Conservation (phyloP, 2,797 vertebrate species). For the Ctenopoma kingsleyae region DNA sequence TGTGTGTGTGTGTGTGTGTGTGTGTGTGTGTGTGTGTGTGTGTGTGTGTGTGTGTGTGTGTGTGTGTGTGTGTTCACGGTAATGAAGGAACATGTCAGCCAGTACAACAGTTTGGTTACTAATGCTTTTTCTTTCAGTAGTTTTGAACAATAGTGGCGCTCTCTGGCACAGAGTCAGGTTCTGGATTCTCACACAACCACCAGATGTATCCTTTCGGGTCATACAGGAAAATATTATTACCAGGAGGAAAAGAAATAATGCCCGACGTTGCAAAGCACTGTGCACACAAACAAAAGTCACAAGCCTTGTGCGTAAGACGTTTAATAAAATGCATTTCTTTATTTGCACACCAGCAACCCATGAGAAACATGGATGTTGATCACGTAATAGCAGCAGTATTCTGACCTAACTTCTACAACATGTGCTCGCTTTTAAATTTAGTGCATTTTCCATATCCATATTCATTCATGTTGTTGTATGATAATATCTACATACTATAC, state of each 20-base stretch:
- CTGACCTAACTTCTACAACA: too few relatives aligned
- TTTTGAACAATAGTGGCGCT: background rate
- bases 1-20: too few relatives aligned
- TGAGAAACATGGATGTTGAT: background rate
- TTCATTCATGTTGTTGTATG: too few relatives aligned
- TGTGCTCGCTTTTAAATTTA: background rate
- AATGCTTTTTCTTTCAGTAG: background rate
- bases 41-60: too few relatives aligned
- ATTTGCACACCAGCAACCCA: too few relatives aligned
- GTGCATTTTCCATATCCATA: too few relatives aligned
- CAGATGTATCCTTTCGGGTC: background rate
- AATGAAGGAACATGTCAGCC: background rate
- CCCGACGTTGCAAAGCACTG: background rate
- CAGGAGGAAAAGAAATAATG: background rate
- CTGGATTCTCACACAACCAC: background rate
- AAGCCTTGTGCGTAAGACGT: background rate
- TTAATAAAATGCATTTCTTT: background rate
- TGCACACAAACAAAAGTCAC: background rate
- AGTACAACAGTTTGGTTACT: background rate
- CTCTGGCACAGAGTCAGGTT: background rate
- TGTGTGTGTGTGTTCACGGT: too few relatives aligned
- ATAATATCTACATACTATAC: background rate
- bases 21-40: too few relatives aligned
- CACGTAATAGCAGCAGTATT: too few relatives aligned
- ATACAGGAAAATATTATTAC: background rate